A percentile compares a stretch with the other conserved stretches of the same genome.
Evolutionary conservation across 2,888 invertebrate species (phyloP).

Genomic region (Oeneis ivallda): DNA sequence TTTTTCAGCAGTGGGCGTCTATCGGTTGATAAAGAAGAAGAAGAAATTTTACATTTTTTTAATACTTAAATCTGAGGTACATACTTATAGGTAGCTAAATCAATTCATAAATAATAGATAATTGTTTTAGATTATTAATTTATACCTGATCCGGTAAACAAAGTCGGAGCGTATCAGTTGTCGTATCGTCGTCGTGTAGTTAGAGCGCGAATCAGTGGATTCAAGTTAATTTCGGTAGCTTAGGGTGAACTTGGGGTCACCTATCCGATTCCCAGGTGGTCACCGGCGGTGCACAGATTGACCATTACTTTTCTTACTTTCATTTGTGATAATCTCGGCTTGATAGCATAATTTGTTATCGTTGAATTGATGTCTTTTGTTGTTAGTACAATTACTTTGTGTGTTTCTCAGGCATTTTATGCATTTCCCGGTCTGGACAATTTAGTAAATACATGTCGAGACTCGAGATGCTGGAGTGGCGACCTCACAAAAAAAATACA

Average conservation of each 20-base stretch:
- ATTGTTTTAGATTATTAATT: no score
- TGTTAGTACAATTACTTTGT: neutral
- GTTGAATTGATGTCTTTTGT: conserved; percentile 1
- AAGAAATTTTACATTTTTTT: no score
- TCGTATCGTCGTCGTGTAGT: conserved; percentile 9
- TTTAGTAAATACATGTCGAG: no score
- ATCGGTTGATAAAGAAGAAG: no score
- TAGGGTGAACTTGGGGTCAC: conserved; percentile 43
- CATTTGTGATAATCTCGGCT: conserved; percentile 20
- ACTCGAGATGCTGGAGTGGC: no score
- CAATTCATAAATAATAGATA: no score
- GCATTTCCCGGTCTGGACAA: neutral
- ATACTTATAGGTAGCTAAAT: no score
- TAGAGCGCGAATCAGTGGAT: conserved; percentile 49
- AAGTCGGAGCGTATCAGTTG: neutral
- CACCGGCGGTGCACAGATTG: conserved; percentile 37
- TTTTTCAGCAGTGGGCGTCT: no score
- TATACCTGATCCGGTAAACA: neutral
- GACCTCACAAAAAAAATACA: no score
- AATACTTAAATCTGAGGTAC: no score
- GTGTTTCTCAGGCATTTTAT: neutral
- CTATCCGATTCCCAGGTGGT: conserved; percentile 55
- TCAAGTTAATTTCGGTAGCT: conserved; percentile 60
- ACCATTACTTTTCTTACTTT: conserved; percentile 29
- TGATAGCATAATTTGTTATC: conserved; percentile 29